Evolutionary conservation across 2,113 vertebrate genomes (phyloP).

Genomic region (Bubo bubo): DNA sequence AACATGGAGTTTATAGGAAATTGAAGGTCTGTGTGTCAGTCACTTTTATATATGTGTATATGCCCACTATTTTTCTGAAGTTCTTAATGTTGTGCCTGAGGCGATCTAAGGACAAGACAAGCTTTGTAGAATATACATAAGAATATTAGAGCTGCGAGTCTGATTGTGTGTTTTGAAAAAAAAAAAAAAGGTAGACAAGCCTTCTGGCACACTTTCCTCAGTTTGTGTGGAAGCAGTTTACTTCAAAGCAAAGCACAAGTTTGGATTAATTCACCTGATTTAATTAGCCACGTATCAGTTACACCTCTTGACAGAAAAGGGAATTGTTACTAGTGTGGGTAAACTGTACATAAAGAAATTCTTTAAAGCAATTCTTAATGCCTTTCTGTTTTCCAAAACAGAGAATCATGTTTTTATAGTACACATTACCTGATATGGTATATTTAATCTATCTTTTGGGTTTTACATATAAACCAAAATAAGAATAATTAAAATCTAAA

Average conservation of each 20-base stretch:
- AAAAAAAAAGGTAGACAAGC: not conserved
- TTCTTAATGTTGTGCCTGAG: not conserved
- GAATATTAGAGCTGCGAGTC: not conserved
- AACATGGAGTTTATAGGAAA: not conserved
- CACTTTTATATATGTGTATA: not conserved
- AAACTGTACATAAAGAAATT: not conserved
- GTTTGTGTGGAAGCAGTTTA: not conserved
- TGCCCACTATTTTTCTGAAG: not conserved
- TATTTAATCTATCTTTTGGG: not conserved
- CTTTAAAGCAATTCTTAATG: not conserved
- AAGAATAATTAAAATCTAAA: conserved; percentile 12
- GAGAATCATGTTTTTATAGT: not conserved
- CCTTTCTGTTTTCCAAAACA: not conserved
- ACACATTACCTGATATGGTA: not conserved
- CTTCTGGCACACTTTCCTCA: not conserved
- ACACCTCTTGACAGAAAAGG: not conserved
- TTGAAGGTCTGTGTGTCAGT: not conserved
- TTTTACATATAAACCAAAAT: conserved; percentile 3
- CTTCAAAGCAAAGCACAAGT: not conserved
- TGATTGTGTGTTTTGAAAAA: not conserved
- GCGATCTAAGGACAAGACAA: not conserved
- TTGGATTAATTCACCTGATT: not conserved
- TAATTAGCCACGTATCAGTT: not conserved
- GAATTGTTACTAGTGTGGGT: not conserved
- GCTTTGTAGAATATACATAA: not conserved